Percentiles rank a stretch among this genome's conserved stretches.
These are phyloP conservation scores for Antrozous pallidus DNA, from an alignment of 2,797 vertebrate genomes.

Conservation along the genomic window DNA sequence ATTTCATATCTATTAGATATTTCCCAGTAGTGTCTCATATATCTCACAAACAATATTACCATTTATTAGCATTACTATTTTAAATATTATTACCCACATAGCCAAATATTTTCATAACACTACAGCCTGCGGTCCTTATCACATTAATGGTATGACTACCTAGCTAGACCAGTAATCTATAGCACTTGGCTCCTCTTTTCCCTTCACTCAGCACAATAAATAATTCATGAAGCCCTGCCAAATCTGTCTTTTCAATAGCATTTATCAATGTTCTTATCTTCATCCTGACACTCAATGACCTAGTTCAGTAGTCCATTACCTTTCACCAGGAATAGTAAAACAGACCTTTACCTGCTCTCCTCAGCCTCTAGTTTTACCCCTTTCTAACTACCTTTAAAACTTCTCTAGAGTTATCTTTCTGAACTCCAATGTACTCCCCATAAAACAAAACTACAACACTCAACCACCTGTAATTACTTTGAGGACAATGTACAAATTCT, in stretches of 20 bases:
- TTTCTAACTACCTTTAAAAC: not conserved
- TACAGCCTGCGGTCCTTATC: not conserved
- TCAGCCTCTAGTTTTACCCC: not conserved
- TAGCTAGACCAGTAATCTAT: not conserved
- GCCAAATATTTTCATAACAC: not conserved
- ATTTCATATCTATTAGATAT: not conserved
- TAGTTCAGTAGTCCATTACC: not conserved
- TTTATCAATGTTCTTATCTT: not conserved
- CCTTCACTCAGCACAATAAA: not conserved
- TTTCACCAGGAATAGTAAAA: not conserved
- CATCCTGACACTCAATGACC: not conserved
- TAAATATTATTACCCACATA: not conserved
- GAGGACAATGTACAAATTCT: not conserved
- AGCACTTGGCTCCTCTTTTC: not conserved
- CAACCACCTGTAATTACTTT: not conserved
- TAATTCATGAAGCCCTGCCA: not conserved
- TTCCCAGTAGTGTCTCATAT: not conserved
- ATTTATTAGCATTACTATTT: not conserved
- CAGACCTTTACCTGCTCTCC: not conserved
- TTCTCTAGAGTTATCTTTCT: not conserved
- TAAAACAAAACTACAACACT: not conserved
- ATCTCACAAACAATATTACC: not conserved
- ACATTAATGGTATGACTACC: not conserved
- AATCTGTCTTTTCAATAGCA: not conserved
- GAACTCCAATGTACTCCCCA: not conserved